Conservation (phyloP, 2,888 invertebrate genomes). For the Dynastes grantii region DNA sequence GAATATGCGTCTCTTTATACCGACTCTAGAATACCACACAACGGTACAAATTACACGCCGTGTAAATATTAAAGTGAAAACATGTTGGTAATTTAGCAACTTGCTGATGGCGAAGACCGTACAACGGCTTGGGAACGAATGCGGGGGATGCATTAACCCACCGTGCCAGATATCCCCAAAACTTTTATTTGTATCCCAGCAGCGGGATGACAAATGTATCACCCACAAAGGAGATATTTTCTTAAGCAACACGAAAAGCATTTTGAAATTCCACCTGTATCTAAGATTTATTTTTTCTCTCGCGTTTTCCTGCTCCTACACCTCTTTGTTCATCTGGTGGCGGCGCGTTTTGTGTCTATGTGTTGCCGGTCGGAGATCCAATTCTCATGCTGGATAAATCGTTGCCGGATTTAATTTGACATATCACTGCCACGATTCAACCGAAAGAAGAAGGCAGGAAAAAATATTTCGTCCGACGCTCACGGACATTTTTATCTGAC, state of each 20-base stretch:
- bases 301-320: background rate
- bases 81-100: constrained; percentile 44
- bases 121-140: constrained; percentile 34
- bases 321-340: constrained; percentile 21
- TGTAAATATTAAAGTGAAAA: constrained; percentile 45
- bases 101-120: constrained; percentile 35
- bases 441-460: constrained; percentile 40
- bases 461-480: constrained; percentile 46
- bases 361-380: constrained; percentile 33
- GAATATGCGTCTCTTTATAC: constrained; percentile 22
- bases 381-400: constrained; percentile 43
- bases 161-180: constrained; percentile 42
- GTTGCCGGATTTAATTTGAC: constrained; percentile 48
- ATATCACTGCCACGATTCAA: constrained; percentile 45
- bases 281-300: constrained; percentile 46
- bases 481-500: constrained; percentile 46
- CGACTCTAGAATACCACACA: constrained; percentile 21
- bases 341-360: constrained; percentile 1
- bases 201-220: constrained; percentile 44
- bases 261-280: constrained; percentile 47
- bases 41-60: constrained; percentile 36
- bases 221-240: constrained; percentile 47
- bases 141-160: constrained; percentile 43
- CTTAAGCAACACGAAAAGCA: constrained; percentile 47
- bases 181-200: constrained; percentile 43